These are phyloP conservation scores for Nycticebus coucang DNA, from an alignment of 2,113 vertebrate species.

Conservation along the genomic window DNA sequence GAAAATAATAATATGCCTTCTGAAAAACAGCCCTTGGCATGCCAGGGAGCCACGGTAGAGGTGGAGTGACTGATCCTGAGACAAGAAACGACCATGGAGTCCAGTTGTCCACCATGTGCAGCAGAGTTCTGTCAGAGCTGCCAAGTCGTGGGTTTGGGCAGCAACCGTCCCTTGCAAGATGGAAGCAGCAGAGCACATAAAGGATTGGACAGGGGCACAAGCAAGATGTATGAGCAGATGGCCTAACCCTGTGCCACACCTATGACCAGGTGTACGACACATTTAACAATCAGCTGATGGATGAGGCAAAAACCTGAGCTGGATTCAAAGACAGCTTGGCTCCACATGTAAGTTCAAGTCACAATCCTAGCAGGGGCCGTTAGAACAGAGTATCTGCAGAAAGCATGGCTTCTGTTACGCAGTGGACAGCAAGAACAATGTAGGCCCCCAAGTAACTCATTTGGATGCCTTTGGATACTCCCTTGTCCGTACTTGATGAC, in stretches of 20 bases:
- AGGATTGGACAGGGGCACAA: not conserved
- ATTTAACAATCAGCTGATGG: not conserved
- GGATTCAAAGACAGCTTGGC: not conserved
- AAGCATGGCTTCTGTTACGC: not conserved
- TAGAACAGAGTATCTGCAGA: not conserved
- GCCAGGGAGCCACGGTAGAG: not conserved
- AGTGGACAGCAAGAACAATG: not conserved
- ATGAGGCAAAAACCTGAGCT: not conserved
- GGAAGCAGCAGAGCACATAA: not conserved
- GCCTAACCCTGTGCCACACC: not conserved
- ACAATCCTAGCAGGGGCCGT: not conserved
- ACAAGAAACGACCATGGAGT: not conserved
- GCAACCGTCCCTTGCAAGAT: not conserved
- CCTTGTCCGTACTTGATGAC: not conserved
- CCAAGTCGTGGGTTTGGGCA: not conserved
- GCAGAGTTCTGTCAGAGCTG: not conserved
- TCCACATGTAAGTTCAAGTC: not conserved
- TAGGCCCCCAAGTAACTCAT: not conserved
- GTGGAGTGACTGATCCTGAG: not conserved
- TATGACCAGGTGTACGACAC: not conserved
- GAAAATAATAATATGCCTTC: not conserved
- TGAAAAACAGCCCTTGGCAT: not conserved
- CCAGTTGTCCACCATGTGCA: not conserved
- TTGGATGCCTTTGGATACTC: not conserved
- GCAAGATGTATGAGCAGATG: not conserved